Base-by-base conservation (phyloP, 1,140 invertebrate species). In the Leptinotarsa undecemlineata region DNA sequence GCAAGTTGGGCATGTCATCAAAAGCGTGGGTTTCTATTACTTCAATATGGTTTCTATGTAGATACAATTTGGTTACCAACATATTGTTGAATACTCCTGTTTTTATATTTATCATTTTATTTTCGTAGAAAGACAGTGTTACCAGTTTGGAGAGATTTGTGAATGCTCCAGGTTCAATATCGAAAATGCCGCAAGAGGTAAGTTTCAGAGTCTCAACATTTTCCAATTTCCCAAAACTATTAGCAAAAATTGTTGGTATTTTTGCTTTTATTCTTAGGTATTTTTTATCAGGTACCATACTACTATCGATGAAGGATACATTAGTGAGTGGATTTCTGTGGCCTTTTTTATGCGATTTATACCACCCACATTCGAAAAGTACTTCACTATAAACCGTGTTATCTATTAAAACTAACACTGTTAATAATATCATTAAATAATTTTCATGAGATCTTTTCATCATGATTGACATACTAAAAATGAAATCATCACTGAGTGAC, bases 11-110 rank as follows among this genome's bases (percentile, higher is more conserved):
- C 80, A 85, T 80, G 66, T 83, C 76, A 74, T 84, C 80, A 66
- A 85, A 84, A 48, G 83, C 82, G 51, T 73, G 75, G 21, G 62
- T 75, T 17, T 82, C 79, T 26, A 85, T 84, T 1, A 51, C 71
- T 13, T 64, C 68, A 11, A 85, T 85, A 23, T 74, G 69, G 66
- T 85, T 85, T 68, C 80, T 78, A 20, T 80, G 77, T 21, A 85
- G 75, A 68, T 75, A 79, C 19, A 85, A 74, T 64, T 77, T 74
- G 0, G 73, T 72, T 11, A 84, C 63, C n/a, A 74, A 62, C 15
- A 85, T 63, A 67, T 75, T 62, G 73, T 84, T 85, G 73, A 85
- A 85, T 0, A 85, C 80, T n/a, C 80, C 81, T n/a, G 61, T 74
- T 26, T 66, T 68, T 14, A 85, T 80, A 26, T 74, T 57, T 48